Conservation (phyloP, 2,797 vertebrate genomes). For the Chrosomus eos region DNA sequence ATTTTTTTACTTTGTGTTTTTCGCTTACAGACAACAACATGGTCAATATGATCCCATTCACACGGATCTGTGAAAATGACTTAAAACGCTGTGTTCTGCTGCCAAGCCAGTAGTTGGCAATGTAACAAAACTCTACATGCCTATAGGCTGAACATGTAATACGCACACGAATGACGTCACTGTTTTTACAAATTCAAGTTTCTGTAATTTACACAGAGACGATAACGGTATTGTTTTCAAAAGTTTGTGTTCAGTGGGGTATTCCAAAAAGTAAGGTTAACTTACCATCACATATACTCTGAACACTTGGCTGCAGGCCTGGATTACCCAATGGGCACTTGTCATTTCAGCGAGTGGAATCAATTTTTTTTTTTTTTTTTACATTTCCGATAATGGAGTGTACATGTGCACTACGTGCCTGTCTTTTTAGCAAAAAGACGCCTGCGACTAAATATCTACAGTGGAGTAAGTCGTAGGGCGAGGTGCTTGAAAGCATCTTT, state of each 20-base stretch:
- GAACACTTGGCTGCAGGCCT: too few species aligned
- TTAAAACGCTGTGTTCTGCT: neutral
- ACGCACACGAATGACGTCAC: neutral
- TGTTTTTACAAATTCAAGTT: neutral
- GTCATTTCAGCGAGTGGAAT: too few species aligned
- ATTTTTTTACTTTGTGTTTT: neutral
- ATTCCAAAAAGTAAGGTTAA: too few species aligned
- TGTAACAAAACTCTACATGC: neutral
- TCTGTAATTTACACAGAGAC: neutral
- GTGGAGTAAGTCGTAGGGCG: too few species aligned
- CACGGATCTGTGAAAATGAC: neutral
- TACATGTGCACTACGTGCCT: too few species aligned
- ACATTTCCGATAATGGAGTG: too few species aligned
- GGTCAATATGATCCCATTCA: neutral
- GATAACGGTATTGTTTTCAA: neutral
- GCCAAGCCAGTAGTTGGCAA: neutral
- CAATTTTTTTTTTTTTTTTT: too few species aligned
- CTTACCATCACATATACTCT: too few species aligned
- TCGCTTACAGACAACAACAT: rapidly evolving
- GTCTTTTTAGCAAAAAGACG: too few species aligned
- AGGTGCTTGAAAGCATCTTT: too few species aligned
- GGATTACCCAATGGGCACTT: too few species aligned
- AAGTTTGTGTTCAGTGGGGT: neutral
- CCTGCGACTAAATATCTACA: too few species aligned
- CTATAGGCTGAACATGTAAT: neutral